Conservation (phyloP, 2,113 vertebrate species). For the Embiotoca jacksoni region DNA sequence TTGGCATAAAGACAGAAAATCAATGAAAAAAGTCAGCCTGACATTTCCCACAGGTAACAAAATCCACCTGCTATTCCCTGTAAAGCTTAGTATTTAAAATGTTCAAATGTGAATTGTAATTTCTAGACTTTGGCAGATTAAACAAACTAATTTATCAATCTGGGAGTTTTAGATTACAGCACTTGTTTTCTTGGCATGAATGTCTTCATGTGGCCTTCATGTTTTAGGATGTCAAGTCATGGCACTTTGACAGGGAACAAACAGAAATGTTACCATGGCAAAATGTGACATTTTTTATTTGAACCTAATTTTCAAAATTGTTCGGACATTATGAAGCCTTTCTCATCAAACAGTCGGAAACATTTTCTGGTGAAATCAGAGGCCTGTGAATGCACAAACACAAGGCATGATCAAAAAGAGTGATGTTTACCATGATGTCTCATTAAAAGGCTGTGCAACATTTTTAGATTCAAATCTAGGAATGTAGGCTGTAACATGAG, state of each 20-base stretch:
- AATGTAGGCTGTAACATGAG: neutral
- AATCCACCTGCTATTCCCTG: too few relatives aligned
- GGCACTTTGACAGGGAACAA: neutral
- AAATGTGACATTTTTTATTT: neutral
- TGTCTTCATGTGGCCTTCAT: neutral
- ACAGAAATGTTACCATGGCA: neutral
- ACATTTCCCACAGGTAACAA: too few relatives aligned
- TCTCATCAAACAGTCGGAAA: neutral
- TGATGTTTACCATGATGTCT: neutral
- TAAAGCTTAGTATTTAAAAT: too few relatives aligned
- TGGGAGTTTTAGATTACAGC: too few relatives aligned
- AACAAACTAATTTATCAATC: too few relatives aligned
- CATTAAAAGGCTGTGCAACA: neutral
- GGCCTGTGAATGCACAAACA: neutral
- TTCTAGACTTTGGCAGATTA: too few relatives aligned
- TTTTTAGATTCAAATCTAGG: neutral
- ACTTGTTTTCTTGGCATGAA: neutral
- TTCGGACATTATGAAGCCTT: neutral
- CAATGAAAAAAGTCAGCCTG: too few relatives aligned
- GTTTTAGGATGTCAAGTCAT: too few relatives aligned
- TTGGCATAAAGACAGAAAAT: too few relatives aligned
- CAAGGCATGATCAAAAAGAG: neutral
- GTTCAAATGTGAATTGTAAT: too few relatives aligned
- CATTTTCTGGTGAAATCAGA: neutral
- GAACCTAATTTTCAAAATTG: constrained; percentile 4